Evolutionary conservation across 1,140 invertebrate species (phyloP).

Genomic region (Leptinotarsa texana): DNA sequence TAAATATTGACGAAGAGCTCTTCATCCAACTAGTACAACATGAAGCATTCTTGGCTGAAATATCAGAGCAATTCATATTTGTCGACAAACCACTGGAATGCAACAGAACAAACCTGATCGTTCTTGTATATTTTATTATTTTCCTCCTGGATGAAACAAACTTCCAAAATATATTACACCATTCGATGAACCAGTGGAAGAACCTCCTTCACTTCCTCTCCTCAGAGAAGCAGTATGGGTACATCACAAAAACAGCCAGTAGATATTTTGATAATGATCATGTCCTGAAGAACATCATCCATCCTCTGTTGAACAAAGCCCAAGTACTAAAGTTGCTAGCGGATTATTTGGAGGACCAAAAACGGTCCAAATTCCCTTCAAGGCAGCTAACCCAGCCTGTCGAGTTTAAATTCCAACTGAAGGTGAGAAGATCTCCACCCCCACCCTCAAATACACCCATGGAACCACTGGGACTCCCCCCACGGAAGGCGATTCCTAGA

Average conservation of each 20-base stretch:
- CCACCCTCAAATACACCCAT: constrained; percentile 40
- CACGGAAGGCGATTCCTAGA: constrained; percentile 30
- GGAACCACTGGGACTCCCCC: constrained; percentile 19
- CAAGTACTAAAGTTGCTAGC: constrained; percentile 53
- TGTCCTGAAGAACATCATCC: constrained; percentile 57
- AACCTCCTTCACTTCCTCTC: constrained; percentile 53
- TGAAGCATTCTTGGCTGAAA: background rate
- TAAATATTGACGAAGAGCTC: background rate
- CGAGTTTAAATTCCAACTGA: constrained; percentile 33
- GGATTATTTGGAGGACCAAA: constrained; percentile 27
- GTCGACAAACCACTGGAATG: background rate
- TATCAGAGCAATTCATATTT: background rate
- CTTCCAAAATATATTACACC: background rate
- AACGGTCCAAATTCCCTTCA: constrained; percentile 46
- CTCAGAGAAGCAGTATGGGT: constrained; percentile 38
- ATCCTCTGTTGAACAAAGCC: constrained; percentile 56
- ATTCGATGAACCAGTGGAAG: constrained; percentile 30
- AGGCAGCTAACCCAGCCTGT: constrained; percentile 55
- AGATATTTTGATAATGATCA: constrained; percentile 56
- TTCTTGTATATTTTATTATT: constrained; percentile 9
- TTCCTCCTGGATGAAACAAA: constrained; percentile 15
- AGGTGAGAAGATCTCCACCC: constrained; percentile 24
- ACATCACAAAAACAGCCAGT: constrained; percentile 41
- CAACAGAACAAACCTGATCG: background rate
- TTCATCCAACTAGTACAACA: constrained; percentile 8